Evolutionary conservation across 2,888 invertebrate species (phyloP), one percentile per base, ranked within the genome.

Genomic region (Callyntrura guangdongensis): DNA sequence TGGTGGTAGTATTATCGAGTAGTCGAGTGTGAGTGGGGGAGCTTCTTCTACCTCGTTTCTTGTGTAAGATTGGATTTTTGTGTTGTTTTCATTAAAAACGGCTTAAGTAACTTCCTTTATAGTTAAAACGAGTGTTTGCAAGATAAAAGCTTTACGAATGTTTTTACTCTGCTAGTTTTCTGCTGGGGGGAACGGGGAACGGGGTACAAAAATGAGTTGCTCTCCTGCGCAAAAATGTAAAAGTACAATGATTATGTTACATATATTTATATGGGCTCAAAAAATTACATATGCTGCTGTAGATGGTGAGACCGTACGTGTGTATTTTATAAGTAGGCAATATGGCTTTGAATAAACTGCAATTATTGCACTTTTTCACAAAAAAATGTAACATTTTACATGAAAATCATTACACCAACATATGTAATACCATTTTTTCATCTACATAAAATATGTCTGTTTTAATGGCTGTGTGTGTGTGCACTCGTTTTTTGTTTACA

Each of bases 21-120:
- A n/a, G n/a, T n/a, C n/a, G n/a, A n/a, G n/a, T n/a, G 27, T 11
- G 9, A 25, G 12, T 27, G 25, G 8, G 25, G 25, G n/a, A 25
- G 4, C 14, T 25, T 69, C 36, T 25, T 69, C 14, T 69, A 11
- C 69, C 11, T 27, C 25, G 14, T 27, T 27, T 8, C 25, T 27
- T 69, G 17, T n/a, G 69, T 20, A 74, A 74, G 74, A 74, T 47
- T 17, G 22, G 9, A 6, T 53, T 12, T 27, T 67, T 67, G 27
- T 27, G 9, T 67, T 36, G 22, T 49, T 20, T 77, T 53, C 11
- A 14, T 27, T 27, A 0, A 20, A 77, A 77, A 59, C 25, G 53
- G 47, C 86, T 90, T 90, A 90, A 90, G 90, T 90, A 90, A 90
- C 90, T 90, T 90, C 90, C 90, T 90, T 86, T 53, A 82, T 27